Percentiles rank a stretch among this genome's conserved stretches.
These are phyloP conservation scores for Aythya fuligula DNA, from an alignment of 2,797 vertebrate species.

Conservation along the genomic window DNA sequence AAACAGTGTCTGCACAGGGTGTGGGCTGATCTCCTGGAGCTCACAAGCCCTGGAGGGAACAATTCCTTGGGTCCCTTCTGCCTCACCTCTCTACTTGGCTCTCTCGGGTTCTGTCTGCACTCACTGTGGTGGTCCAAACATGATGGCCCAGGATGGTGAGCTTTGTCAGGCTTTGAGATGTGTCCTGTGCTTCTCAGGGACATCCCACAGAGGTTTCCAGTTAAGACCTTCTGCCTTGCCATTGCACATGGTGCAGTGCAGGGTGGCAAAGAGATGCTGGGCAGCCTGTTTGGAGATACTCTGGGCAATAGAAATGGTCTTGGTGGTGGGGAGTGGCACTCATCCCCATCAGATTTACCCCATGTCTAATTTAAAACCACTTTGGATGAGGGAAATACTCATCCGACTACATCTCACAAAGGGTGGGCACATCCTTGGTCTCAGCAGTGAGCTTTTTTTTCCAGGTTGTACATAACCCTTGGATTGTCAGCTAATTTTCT, in stretches of 20 bases:
- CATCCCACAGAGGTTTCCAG: background rate
- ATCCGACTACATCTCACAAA: background rate
- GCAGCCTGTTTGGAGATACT: background rate
- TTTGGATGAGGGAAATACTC: background rate
- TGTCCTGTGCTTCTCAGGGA: background rate
- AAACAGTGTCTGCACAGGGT: background rate
- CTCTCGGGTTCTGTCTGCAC: background rate
- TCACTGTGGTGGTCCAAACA: background rate
- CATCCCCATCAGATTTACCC: background rate
- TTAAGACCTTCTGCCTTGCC: background rate
- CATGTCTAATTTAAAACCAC: background rate
- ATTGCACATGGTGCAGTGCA: background rate
- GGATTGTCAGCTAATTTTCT: background rate
- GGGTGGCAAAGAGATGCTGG: background rate
- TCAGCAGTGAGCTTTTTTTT: background rate
- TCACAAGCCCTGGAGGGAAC: background rate
- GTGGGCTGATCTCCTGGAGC: background rate
- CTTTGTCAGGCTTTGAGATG: background rate
- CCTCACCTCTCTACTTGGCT: background rate
- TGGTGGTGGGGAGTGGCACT: fast-evolving
- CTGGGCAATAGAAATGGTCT: background rate
- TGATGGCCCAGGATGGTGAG: background rate
- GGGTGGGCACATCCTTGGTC: background rate
- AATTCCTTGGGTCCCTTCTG: background rate
- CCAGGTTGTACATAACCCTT: background rate